Evolutionary conservation across 2,113 vertebrate genomes (phyloP), one percentile per base, ranked within the genome.

Genomic region (Centrocercus urophasianus): DNA sequence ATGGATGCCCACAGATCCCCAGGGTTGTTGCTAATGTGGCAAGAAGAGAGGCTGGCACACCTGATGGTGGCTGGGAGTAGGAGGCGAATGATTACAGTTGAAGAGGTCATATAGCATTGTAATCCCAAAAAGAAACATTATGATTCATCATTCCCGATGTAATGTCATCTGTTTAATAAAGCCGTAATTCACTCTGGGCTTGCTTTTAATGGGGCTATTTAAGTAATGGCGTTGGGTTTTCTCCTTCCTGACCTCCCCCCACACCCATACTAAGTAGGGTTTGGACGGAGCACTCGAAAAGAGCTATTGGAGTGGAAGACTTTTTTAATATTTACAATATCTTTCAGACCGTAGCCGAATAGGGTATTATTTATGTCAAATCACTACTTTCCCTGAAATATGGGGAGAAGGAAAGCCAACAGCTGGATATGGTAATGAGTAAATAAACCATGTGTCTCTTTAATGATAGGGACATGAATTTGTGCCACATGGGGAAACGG

Each of bases 151-250:
- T 95, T 97, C 95, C 95, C 97, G 95, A 96, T 96, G 93, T 93
- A 96, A 96, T 97, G 96, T 94, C 96, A 96, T 97, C 96, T 92
- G 87, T 96, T 97, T 96, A 96, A 97, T 96, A 97, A 97, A 97
- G 93, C 93, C 0, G 61, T 96, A 95, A 97, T 94, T 97, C 96
- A 97, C 88, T 93, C 93, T 57, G 73, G 81, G 94, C 88, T 95
- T 90, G 54, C 94, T 97, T 97, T 97, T 97, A 98, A 97, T 96
- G 93, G 96, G 74, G 75, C 96, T 96, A 72, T 96, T 97, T 97
- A 97, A 95, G 93, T 93, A 97, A 97, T 78, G 84, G 89, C 2
- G 1, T 60, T 47, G 77, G 77, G 82, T 83, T 92, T 93, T 93
- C 77, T 88, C 92, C 87, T 89, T 82, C 73, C 34, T 71, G 78